Evolutionary conservation across 1,140 invertebrate species (phyloP), one percentile per base, ranked within the genome.

Genomic region (honey bee (Apis mellifera)): DNA sequence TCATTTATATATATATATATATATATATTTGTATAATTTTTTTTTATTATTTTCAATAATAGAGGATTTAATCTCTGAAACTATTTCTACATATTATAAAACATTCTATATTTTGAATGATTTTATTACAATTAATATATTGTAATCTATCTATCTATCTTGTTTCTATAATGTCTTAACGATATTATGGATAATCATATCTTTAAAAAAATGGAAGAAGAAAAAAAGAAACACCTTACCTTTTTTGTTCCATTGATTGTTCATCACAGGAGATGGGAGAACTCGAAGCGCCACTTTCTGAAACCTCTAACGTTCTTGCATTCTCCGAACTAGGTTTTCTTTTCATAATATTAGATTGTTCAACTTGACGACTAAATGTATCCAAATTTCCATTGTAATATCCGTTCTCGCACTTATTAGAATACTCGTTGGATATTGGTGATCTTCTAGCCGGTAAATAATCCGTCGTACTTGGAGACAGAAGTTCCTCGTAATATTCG

Each of bases 401-500:
- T 0, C 90, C 91, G 57, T 92, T 93, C 64, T 92, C 92, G 75
- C 81, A 85, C 62, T 83, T 91, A 11, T n/a, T 77, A n/a, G 82
- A 64, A 74, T 88, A 88, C 60, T 90, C 78, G 68, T 80, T 65
- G 78, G 88, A 54, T 50, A 86, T 19, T 26, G 90, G 84, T 5
- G 82, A 88, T 64, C 74, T 89, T 26, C 91, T 77, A 5, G 84
- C 32, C 23, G 89, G 78, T 2, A 91, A 75, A 70, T 91, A 91
- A 52, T 93, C 91, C 3, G 90, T 81, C 79, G 84, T 90, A 60
- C 69, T 90, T 23, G 93, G 93, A 3, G 93, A 84, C 32, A 94
- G 69, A 9, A 94, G 83, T 21, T 94, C 92, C 77, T 94, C 93
- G 68, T 92, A 94, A 71, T 94, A 94, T 48, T 93, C 91, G 1